These are phyloP conservation scores for Cichladusa arquata DNA, from an alignment of 2,113 vertebrate genomes.

Conservation along the genomic window DNA sequence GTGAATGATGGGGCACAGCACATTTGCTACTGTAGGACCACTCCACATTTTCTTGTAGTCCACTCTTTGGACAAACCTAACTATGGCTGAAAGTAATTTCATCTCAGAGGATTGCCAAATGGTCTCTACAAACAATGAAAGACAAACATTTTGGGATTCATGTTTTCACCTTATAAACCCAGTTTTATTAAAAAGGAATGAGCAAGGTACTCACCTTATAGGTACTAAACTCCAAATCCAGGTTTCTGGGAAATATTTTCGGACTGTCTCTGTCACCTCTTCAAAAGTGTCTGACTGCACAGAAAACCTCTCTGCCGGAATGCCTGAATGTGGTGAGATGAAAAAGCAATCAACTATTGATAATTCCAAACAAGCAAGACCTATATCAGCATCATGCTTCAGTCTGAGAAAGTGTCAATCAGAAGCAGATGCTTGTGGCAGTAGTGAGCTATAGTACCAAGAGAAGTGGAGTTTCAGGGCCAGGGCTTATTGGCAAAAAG, in stretches of 20 bases:
- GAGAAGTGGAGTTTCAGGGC: neutral
- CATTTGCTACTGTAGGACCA: neutral
- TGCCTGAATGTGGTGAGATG: neutral
- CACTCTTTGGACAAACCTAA: neutral
- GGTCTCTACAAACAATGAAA: neutral
- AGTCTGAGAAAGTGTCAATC: neutral
- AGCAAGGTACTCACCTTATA: slow-evolving; percentile 53
- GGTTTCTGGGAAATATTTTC: slow-evolving; percentile 77
- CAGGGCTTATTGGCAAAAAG: neutral
- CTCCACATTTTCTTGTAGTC: neutral
- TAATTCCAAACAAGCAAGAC: neutral
- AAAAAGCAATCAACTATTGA: neutral
- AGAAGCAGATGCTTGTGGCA: neutral
- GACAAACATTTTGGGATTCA: neutral
- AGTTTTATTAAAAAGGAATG: neutral
- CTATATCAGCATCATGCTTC: neutral
- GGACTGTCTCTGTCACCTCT: slow-evolving; percentile 35
- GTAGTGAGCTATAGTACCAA: neutral
- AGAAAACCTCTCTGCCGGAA: fast-evolving
- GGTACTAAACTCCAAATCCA: slow-evolving; percentile 75
- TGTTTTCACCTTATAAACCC: neutral
- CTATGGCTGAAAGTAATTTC: neutral
- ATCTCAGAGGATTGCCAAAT: neutral
- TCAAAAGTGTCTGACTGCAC: fast-evolving
- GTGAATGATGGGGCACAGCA: neutral